Conservation (phyloP, 2,888 invertebrate species). For the Holacanthella duospinosa region DNA sequence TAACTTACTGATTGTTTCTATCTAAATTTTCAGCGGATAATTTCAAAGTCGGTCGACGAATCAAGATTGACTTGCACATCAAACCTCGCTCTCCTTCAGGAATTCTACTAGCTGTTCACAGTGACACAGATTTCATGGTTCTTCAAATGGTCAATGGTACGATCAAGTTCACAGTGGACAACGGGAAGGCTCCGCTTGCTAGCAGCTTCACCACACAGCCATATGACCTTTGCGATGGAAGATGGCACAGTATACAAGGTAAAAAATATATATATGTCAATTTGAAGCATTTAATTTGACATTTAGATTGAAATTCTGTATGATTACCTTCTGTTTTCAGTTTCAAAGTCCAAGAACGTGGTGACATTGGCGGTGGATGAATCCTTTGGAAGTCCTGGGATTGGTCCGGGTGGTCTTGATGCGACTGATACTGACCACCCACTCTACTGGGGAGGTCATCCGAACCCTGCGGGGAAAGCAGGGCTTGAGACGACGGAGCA, state of each 20-base stretch:
- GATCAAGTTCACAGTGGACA: slow-evolving; percentile 70
- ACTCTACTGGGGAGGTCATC: slow-evolving; percentile 83
- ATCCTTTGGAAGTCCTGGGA: slow-evolving; percentile 58
- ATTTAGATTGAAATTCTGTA: background rate
- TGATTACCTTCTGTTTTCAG: slow-evolving; percentile 15
- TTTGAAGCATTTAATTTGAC: too few species aligned
- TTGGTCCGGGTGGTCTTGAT: slow-evolving; percentile 54
- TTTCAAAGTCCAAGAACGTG: slow-evolving; percentile 74
- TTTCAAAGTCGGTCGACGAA: slow-evolving; percentile 66
- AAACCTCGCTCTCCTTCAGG: slow-evolving; percentile 76
- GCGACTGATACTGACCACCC: slow-evolving; percentile 54
- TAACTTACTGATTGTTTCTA: too few species aligned
- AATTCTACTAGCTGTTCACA: slow-evolving; percentile 73
- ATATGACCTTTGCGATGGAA: slow-evolving; percentile 77
- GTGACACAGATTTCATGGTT: slow-evolving; percentile 68
- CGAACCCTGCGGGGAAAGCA: slow-evolving; percentile 44
- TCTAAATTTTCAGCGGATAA: slow-evolving; percentile 56
- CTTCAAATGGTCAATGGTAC: slow-evolving; percentile 74
- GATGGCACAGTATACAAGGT: slow-evolving; percentile 75
- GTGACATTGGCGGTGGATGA: slow-evolving; percentile 79
- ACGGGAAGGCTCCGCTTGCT: slow-evolving; percentile 67
- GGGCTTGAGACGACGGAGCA: slow-evolving; percentile 58
- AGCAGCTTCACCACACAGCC: slow-evolving; percentile 54
- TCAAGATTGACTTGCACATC: slow-evolving; percentile 72
- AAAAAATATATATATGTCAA: slow-evolving; percentile 16